phyloP scores from a whole-genome alignment of 2,888 invertebrate species.

The Disparrhopalites patrizii region DNA sequence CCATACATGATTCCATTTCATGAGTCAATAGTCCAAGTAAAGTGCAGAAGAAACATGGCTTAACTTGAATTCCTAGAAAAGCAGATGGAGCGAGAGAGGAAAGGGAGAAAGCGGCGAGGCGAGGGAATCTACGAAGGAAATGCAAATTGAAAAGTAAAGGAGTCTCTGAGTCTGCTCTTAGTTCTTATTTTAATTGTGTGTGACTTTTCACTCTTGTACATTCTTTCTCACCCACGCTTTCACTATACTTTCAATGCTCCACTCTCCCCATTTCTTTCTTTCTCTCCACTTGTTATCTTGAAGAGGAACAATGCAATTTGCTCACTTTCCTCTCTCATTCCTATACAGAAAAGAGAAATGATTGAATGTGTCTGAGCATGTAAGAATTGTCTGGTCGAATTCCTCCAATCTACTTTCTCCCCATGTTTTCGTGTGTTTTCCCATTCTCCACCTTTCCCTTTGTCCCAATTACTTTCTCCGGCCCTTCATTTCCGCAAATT shows the following conservation, averaged over 20 bases:
- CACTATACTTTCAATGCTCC: background rate
- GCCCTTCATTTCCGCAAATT: too few species aligned
- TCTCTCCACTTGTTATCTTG: background rate
- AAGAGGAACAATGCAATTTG: background rate
- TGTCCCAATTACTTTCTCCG: too few species aligned
- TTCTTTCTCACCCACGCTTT: background rate
- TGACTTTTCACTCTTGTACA: slow-evolving; percentile 1
- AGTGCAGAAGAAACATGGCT: slow-evolving; percentile 1
- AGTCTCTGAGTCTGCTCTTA: too few species aligned
- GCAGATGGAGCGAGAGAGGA: too few species aligned
- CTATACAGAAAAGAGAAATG: too few species aligned
- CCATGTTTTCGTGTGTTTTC: too few species aligned
- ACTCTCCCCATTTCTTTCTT: background rate
- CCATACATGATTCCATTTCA: slow-evolving; percentile 3
- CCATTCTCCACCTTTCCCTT: too few species aligned
- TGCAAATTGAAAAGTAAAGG: background rate
- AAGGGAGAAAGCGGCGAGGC: background rate
- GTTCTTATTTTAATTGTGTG: slow-evolving; percentile 6
- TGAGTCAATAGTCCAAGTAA: background rate
- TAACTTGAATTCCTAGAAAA: too few species aligned
- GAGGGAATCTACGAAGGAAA: background rate
- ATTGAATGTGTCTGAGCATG: too few species aligned
- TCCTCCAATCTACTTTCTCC: too few species aligned
- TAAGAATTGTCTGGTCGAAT: too few species aligned
- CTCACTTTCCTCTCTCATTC: background rate